Evolutionary conservation across 2,888 invertebrate genomes (phyloP).

Genomic region (Idaea aversata): DNA sequence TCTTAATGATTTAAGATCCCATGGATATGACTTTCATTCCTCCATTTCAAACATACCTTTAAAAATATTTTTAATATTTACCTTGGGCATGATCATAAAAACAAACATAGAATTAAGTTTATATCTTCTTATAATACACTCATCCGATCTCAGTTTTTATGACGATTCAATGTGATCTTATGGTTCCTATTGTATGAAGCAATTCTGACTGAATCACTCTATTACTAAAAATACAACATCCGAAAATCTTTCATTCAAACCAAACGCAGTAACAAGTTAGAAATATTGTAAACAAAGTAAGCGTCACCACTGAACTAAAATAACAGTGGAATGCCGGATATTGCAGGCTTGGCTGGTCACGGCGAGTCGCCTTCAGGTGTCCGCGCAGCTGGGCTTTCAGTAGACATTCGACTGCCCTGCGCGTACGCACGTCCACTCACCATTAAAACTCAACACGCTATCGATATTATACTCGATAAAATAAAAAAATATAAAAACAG

Average conservation of each 20-base stretch:
- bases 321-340: slow-evolving; percentile 77
- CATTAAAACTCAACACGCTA: slow-evolving; percentile 22
- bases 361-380: slow-evolving; percentile 43
- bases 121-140: no score
- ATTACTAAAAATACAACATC: not conserved
- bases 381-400: slow-evolving; percentile 31
- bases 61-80: no score
- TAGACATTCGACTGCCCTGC: slow-evolving; percentile 32
- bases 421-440: slow-evolving; percentile 37
- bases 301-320: slow-evolving; percentile 61
- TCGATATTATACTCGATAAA: slow-evolving; percentile 58
- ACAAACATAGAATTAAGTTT: no score
- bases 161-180: no score
- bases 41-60: no score
- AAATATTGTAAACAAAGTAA: slow-evolving; percentile 64
- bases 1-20: no score
- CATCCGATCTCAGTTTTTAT: no score
- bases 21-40: no score
- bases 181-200: no score
- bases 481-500: slow-evolving; percentile 3
- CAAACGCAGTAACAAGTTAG: slow-evolving; percentile 45
- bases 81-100: no score
- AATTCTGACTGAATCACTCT: no score
- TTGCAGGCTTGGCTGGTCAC: slow-evolving; percentile 54
- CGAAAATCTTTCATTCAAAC: slow-evolving; percentile 38